phyloP scores from a whole-genome alignment of 1,140 invertebrate species.

The Sweltsa coloradensis region DNA sequence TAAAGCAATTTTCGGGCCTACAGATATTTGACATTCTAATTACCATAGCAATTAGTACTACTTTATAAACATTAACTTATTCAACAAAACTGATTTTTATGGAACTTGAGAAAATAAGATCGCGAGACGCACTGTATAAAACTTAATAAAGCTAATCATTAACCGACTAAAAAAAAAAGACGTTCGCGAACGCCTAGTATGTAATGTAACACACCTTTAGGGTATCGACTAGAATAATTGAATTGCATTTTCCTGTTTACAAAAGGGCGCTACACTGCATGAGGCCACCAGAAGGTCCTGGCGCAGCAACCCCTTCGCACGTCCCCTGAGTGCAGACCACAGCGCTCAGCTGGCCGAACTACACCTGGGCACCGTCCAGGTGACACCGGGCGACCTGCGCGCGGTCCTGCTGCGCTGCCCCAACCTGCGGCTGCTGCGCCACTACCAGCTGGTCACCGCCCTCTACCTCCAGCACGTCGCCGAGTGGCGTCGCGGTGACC shows the following conservation, averaged over 20 bases:
- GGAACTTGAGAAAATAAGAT: too few species aligned
- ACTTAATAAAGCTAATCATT: not conserved
- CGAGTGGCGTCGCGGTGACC: constrained; percentile 14
- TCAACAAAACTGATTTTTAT: too few species aligned
- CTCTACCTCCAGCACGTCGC: constrained; percentile 18
- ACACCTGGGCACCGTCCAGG: constrained; percentile 17
- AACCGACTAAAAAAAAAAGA: too few species aligned
- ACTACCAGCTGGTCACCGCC: constrained; percentile 22
- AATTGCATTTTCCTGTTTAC: too few species aligned
- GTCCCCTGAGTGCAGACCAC: too few species aligned
- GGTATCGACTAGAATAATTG: not conserved
- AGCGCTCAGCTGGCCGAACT: constrained; percentile 14
- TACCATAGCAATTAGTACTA: too few species aligned
- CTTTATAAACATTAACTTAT: too few species aligned
- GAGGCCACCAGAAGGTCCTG: not conserved
- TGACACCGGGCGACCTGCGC: constrained; percentile 15
- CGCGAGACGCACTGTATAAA: not conserved
- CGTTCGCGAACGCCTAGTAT: not conserved
- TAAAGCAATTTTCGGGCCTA: too few species aligned
- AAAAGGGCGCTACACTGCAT: too few species aligned
- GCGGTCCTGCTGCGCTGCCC: constrained; percentile 15
- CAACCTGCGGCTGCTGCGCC: constrained; percentile 16
- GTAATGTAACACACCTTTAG: not conserved
- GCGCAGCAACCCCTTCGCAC: not conserved
- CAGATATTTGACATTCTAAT: too few species aligned